These are phyloP conservation scores for human DNA, from an alignment of 2,113 vertebrate species.

Conservation along the genomic window GRCh38 chr16:76173501-76174000, in stretches of 20 bases:
- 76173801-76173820: conserved; percentile 42
- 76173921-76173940: conserved; percentile 5
- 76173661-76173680: conserved; percentile 48
- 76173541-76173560: not conserved
- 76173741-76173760: not conserved
- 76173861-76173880: not conserved
- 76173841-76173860: conserved; percentile 32
- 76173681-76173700: not conserved
- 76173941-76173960: not conserved
- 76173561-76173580: not conserved
- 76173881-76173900: conserved; percentile 16
- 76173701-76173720: not conserved
- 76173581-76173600: not conserved
- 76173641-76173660: not conserved
- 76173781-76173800: conserved; percentile 57
- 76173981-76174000: conserved; percentile 22
- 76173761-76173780: conserved; percentile 31
- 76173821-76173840: conserved; percentile 45
- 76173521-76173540: no score
- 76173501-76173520: no score
- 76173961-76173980: not conserved
- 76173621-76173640: not conserved
- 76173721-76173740: conserved; percentile 45
- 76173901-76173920: not conserved
- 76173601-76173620: not conserved